Evolutionary conservation across 2,113 vertebrate genomes (phyloP), one percentile per base, ranked within the genome.

Genomic region (Oryzias melastigma): DNA sequence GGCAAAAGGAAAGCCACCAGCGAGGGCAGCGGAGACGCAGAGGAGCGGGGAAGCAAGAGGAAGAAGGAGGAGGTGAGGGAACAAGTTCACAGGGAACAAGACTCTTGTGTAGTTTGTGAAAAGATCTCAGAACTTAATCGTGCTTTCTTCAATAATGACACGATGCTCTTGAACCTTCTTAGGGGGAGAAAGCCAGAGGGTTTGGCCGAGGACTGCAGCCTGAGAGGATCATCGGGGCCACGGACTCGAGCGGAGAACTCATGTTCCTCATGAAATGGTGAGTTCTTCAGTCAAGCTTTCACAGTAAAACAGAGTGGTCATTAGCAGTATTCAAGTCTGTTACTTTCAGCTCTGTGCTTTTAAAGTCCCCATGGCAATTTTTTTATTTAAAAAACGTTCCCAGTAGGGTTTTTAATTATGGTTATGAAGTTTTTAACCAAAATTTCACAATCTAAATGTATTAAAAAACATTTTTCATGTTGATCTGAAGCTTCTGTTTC

Each of bases 191-290:
- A 62, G 94, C 94, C 1, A 84, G 97, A 71, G 97, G 97, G 14
- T 99, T 99, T 73, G 94, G 95, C 29, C 85, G 96, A 51, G 95
- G 94, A n/a, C 92, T 98, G 71, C 95, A 98, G 55, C 97, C 97
- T 0, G 97, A 98, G 69, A 89, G 97, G 20, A 98, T 98, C 74
- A 99, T 98, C 15, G 97, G 96, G 20, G 97, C 96, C 14, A 98
- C 96, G 1, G 97, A 98, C 62, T 92, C 91, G 51, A 99, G 97
- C 14, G 96, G 96, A 85, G 96, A 98, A 79, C 93, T 99, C 47
- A 99, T 99, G 97, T 99, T 99, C 89, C 94, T 99, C 45, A 99
- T 98, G 97, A 99, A 98, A 82, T 98, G 96, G 97, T 98, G 82
- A 14, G 87, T 84, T 5, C 52, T n/a, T 12, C 13, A 5, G 45